Conservation (phyloP, 2,797 vertebrate species). For the Cynopterus sphinx region DNA sequence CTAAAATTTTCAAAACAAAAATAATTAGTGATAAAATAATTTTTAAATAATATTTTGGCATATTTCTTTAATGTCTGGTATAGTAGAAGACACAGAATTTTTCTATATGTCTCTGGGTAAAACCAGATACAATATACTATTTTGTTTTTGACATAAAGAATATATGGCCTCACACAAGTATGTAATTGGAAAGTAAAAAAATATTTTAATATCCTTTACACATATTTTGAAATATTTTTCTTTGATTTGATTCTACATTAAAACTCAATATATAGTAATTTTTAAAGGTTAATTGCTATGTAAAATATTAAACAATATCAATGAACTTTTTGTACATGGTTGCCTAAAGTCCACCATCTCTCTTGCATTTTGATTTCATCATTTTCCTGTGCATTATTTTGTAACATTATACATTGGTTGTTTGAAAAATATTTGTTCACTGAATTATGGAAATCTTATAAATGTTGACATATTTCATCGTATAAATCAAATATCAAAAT, state of each 20-base stretch:
- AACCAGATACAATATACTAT: not conserved
- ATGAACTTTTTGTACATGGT: not conserved
- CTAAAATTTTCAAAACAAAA: not conserved
- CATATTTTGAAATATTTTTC: not conserved
- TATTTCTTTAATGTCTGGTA: not conserved
- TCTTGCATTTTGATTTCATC: not conserved
- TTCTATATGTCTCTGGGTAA: not conserved
- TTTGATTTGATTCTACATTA: not conserved
- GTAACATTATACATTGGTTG: not conserved
- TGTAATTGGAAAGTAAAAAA: not conserved
- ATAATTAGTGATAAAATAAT: not conserved
- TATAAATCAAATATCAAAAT: not conserved
- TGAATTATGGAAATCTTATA: not conserved
- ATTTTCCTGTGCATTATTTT: not conserved
- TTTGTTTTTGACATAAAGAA: not conserved
- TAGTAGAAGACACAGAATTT: not conserved
- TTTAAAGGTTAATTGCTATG: not conserved
- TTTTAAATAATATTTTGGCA: not conserved
- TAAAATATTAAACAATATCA: not conserved
- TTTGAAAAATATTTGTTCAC: slow-evolving; percentile 1
- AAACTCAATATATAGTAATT: not conserved
- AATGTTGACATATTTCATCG: not conserved
- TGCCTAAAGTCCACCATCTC: not conserved
- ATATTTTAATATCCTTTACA: not conserved
- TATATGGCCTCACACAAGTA: not conserved